Base-by-base conservation (phyloP, 2,888 invertebrate species). In the Xestia rhomboidea region DNA sequence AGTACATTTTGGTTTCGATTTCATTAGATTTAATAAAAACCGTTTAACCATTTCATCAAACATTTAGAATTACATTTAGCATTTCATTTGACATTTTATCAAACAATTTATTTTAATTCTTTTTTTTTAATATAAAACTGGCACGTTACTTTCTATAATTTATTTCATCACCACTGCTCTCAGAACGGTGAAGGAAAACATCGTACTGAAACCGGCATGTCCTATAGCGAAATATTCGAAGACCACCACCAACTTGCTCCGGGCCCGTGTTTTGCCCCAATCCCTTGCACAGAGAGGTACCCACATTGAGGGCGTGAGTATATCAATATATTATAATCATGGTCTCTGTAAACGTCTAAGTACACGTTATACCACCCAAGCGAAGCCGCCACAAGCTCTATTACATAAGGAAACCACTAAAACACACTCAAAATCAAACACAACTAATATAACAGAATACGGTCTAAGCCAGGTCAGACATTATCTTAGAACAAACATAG, bases 401-500 rank as follows among this genome's bases (percentile, higher is more conserved):
- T 68, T 78, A 60, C 49, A 78, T 49, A 30, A 78, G 57, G 80
- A 79, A 71, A 79, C 51, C 27, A 51, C 34, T 5, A 27, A 57
- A 77, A 80, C 44, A 44, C 49, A 24, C 34, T 66, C 64, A 81
- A 78, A 81, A 81, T 57, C n/a, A 64, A 34, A 73, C 75, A 18
- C n/a, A 75, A 82, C 18, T 54, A 38, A 76, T 81, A 72, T 82
- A 74, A 74, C 76, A 73, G 76, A 76, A 74, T 71, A 71, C 73
- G 34, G 62, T 51, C 73, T 70, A 79, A 81, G 68, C 68, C 76
- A 73, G 86, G 82, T 86, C 81, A 74, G 81, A 81, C 75, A 77
- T 83, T 80, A 87, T 85, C 80, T 79, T 34, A 60, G 78, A 80
- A 84, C 90, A 92, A 91, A 92, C 91, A 92, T n/a, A 88, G 91